These are phyloP conservation scores for Dinothrombium tinctorium DNA, from an alignment of 1,140 invertebrate genomes.

Conservation along the genomic window DNA sequence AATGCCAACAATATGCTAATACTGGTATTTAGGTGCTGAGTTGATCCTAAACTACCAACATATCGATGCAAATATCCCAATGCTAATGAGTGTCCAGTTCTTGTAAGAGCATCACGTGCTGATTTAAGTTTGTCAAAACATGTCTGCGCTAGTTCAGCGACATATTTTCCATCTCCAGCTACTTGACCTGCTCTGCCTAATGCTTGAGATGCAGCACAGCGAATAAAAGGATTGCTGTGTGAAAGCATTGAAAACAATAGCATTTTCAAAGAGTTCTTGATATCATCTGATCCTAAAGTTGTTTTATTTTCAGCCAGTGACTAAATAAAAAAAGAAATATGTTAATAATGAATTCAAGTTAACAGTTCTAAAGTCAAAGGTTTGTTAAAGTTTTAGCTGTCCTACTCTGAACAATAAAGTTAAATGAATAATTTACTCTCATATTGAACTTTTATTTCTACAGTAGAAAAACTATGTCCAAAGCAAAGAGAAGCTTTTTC, in stretches of 20 bases:
- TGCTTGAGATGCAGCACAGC: slow-evolving; percentile 66
- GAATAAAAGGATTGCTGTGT: slow-evolving; percentile 55
- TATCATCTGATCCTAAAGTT: slow-evolving; percentile 62
- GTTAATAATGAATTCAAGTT: neutral
- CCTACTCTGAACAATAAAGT: slow-evolving; percentile 3
- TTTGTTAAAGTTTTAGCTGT: neutral
- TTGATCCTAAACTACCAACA: slow-evolving; percentile 64
- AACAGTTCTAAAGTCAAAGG: neutral
- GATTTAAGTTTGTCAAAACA: slow-evolving; percentile 68
- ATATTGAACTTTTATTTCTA: too few species aligned
- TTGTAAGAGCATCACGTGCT: slow-evolving; percentile 56
- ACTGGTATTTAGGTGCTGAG: slow-evolving; percentile 71
- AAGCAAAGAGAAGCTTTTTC: too few species aligned
- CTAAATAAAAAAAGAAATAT: slow-evolving; percentile 16
- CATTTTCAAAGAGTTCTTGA: slow-evolving; percentile 55
- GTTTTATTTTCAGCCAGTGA: slow-evolving; percentile 64
- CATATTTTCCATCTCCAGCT: slow-evolving; percentile 55
- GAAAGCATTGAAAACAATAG: slow-evolving; percentile 44
- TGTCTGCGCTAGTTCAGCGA: slow-evolving; percentile 65
- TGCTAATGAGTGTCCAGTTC: slow-evolving; percentile 76
- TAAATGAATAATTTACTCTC: too few species aligned
- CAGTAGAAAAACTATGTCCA: too few species aligned
- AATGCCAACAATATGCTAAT: slow-evolving; percentile 78
- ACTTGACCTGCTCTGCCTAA: slow-evolving; percentile 71
- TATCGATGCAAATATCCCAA: slow-evolving; percentile 75